phyloP scores from a whole-genome alignment of 2,888 invertebrate species.

The Reticulitermes lucifugus region DNA sequence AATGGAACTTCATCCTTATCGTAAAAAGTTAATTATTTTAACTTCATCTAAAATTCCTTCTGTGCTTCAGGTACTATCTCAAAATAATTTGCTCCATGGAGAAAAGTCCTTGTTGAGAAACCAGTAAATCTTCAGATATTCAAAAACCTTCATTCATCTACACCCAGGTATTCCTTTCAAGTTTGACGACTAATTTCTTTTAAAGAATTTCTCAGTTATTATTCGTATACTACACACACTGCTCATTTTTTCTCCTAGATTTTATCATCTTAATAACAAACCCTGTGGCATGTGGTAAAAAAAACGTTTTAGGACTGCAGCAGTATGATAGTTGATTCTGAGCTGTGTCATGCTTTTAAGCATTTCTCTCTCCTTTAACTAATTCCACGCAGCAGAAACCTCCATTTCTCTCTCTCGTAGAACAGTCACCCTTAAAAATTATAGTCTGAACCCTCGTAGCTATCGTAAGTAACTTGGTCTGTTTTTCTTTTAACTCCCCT shows the following conservation, averaged over 20 bases:
- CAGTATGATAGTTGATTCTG: background rate
- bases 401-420: background rate
- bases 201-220: background rate
- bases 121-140: no score
- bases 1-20: no score
- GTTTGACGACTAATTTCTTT: no score
- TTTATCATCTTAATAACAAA: background rate
- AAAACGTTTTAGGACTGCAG: background rate
- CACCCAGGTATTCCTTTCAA: no score
- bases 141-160: no score
- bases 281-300: no score
- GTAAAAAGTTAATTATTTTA: no score
- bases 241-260: background rate
- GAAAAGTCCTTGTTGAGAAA: no score
- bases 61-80: no score
- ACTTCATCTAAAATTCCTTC: no score
- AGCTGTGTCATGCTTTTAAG: background rate
- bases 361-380: slow-evolving; percentile 2
- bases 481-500: slow-evolving; percentile 38
- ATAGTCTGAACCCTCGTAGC: slow-evolving; percentile 11
- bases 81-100: no score
- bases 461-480: slow-evolving; percentile 35
- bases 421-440: slow-evolving; percentile 38
- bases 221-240: background rate
- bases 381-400: slow-evolving; percentile 1